Evolutionary conservation across 2,113 vertebrate genomes (phyloP).

Genomic region (Leucopsar rothschildi): DNA sequence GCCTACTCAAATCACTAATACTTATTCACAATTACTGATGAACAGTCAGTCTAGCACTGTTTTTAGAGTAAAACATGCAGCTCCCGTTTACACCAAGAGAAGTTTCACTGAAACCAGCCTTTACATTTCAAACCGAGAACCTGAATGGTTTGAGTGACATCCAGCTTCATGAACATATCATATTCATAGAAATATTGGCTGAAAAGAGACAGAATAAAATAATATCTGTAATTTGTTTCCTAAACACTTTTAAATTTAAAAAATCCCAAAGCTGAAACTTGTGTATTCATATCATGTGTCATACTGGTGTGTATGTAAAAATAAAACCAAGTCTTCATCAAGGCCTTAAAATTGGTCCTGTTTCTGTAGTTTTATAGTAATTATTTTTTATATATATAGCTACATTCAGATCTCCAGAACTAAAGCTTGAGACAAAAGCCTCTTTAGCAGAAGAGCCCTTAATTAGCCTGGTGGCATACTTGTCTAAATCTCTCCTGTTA

Average conservation of each 20-base stretch:
- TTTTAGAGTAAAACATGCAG: neutral
- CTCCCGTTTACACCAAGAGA: neutral
- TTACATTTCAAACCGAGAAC: neutral
- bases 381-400: neutral
- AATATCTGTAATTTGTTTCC: neutral
- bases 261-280: neutral
- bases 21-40: neutral
- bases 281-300: neutral
- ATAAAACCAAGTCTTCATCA: neutral
- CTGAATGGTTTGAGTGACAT: neutral
- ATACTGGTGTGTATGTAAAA: neutral
- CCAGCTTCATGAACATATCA: neutral
- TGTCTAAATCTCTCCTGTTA: neutral
- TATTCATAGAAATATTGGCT: neutral
- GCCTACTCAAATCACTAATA: neutral
- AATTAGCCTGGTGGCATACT: neutral
- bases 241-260: neutral
- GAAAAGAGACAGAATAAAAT: neutral
- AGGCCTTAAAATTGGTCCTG: neutral
- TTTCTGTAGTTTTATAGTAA: neutral
- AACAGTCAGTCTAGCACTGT: neutral
- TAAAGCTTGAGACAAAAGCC: slow-evolving; percentile 2
- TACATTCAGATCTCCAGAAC: neutral
- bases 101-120: neutral
- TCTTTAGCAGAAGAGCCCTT: slow-evolving; percentile 12